Base-by-base conservation (phyloP, 37 sponge, comb jelly and placozoan species). In the Oscarella lobularis region DNA sequence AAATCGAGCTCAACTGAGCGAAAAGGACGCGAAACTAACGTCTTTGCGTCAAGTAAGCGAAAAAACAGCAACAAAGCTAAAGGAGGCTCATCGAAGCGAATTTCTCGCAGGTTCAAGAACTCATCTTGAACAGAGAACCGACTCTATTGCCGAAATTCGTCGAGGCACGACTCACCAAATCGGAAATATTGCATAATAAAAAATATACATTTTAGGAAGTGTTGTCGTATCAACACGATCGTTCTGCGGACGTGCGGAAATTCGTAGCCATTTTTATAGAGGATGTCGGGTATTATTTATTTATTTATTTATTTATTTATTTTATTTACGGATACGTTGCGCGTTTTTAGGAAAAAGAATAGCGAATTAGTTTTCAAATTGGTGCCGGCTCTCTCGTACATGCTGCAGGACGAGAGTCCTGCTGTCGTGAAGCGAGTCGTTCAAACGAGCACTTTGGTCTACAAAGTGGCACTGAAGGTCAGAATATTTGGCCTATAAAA, bases 91-190 rank as follows among this genome's bases (percentile, higher is more conserved):
- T 72, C 31, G 73, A 74, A 31, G 2, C 41, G 2, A 79, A 38
- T 1, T 39, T 73, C 1, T 35, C 39, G 71, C 71, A 93, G 94
- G 92, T 91, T 67, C 87, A 92, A 37, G 96, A 95, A 66, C 80
- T 95, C 65, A 72, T 95, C n/a, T 77, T 95, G 27, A 80, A 89
- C 75, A 95, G 90, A 54, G 92, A 95, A 41, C 80, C 89, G 5
- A 73, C 75, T 0, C 74, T 95, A 3, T 82, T 95, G 76, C 91
- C 89, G 79, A 86, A 80, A 71, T 92, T 92, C 60, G 80, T 91
- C 66, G 94, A 93, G 39, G 94, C 89, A 36, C 20, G n/a, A 48
- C 60, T 48, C 20, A 20, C 60, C 20, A 20, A 9, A 48, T 48
- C 20, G 60, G 60, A 27, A 20, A 20, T 48, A 20, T 9, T n/a